Conservation (phyloP, 2,797 vertebrate genomes). For the Phaenicophaeus curvirostris region DNA sequence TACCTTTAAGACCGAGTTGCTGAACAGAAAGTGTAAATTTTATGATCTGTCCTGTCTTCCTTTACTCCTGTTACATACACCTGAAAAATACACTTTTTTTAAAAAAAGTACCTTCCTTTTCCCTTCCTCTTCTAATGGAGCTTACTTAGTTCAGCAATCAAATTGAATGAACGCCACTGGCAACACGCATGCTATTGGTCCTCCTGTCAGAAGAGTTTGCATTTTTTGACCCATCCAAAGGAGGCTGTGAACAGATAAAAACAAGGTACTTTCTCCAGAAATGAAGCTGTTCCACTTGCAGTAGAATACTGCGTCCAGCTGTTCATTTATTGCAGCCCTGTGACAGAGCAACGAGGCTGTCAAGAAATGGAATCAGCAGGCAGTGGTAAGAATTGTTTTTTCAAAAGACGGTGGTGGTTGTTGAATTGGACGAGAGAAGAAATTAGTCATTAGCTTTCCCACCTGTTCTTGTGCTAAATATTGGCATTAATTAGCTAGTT, state of each 20-base stretch:
- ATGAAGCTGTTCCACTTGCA: not conserved
- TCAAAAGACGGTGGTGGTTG: not conserved
- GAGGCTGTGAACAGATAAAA: not conserved
- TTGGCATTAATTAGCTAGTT: conserved; percentile 48
- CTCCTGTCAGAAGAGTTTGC: not conserved
- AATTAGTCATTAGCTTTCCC: conserved; percentile 54
- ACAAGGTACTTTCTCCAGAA: not conserved
- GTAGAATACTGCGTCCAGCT: not conserved
- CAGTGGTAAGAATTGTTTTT: conserved; percentile 15
- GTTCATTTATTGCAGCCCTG: not conserved
- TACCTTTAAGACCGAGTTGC: not conserved
- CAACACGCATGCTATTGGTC: not conserved
- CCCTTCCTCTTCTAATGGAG: not conserved
- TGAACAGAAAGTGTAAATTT: not conserved
- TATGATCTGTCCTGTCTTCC: not conserved
- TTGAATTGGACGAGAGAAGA: conserved; percentile 18
- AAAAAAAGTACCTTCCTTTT: not conserved
- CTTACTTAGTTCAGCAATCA: not conserved
- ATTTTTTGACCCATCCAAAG: not conserved
- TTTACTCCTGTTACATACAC: not conserved
- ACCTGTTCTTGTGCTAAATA: conserved; percentile 41
- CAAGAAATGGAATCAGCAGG: conserved; percentile 38
- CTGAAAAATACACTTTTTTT: not conserved
- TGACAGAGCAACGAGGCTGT: not conserved
- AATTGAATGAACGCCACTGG: not conserved